Conservation (phyloP, 2,797 vertebrate species). For the Epinephelus malabaricus region DNA sequence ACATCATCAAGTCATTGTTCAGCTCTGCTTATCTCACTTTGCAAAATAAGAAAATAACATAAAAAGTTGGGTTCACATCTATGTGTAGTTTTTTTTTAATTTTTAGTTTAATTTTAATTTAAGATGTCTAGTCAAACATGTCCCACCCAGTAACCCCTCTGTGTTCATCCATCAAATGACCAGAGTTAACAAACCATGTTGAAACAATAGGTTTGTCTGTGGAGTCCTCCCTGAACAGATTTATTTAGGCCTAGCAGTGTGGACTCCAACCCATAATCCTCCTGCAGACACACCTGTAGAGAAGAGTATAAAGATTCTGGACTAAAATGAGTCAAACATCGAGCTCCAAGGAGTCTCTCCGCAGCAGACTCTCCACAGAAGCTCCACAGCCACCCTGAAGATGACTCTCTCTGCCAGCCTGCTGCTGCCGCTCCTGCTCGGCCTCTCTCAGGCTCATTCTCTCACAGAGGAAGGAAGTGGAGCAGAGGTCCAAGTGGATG, state of each 20-base stretch:
- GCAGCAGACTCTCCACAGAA: too few relatives aligned
- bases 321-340: conserved; percentile 45
- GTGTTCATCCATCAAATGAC: neutral
- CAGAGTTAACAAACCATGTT: conserved; percentile 19
- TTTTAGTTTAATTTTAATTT: too few relatives aligned
- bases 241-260: conserved; percentile 45
- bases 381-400: too few relatives aligned
- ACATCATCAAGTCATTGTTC: too few relatives aligned
- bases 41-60: too few relatives aligned
- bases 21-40: too few relatives aligned
- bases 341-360: conserved; percentile 19
- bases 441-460: too few relatives aligned
- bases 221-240: conserved; percentile 37
- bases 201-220: conserved; percentile 39
- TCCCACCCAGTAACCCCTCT: neutral
- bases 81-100: neutral
- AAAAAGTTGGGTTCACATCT: too few relatives aligned
- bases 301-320: conserved; percentile 63
- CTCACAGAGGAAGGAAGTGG: too few relatives aligned
- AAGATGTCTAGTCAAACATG: neutral
- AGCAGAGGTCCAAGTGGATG: too few relatives aligned
- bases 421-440: too few relatives aligned
- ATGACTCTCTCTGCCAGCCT: too few relatives aligned
- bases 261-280: conserved; percentile 53
- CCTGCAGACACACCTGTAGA: conserved; percentile 57